Evolutionary conservation across 2,888 invertebrate species (phyloP).

Genomic region (Diarsia dahlii): DNA sequence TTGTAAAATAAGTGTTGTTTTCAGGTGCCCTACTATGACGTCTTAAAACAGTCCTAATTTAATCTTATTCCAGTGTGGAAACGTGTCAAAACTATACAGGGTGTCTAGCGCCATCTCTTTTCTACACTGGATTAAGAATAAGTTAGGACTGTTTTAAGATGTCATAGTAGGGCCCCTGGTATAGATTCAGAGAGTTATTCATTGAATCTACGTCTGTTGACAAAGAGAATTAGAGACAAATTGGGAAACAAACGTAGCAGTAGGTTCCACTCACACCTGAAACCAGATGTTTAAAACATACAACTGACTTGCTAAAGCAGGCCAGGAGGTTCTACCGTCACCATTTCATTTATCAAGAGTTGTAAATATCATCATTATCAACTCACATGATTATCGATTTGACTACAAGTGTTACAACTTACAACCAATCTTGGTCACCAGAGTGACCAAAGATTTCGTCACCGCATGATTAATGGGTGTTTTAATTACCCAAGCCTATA

Average conservation of each 20-base stretch:
- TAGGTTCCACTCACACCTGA: no score
- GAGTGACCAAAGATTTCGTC: conserved; percentile 30
- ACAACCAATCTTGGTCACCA: background rate
- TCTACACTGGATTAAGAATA: no score
- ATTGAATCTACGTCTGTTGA: background rate
- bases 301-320: background rate
- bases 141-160: no score
- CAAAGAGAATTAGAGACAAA: background rate
- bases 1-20: no score
- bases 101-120: no score
- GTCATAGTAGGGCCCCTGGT: no score
- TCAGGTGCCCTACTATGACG: no score
- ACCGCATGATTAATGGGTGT: conserved; percentile 56
- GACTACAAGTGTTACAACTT: background rate
- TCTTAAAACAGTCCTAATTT: no score
- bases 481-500: conserved; percentile 43
- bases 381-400: background rate
- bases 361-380: background rate
- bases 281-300: no score
- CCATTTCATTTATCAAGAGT: background rate
- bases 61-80: no score
- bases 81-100: no score
- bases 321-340: background rate
- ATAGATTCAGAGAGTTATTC: no score
- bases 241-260: background rate